These are phyloP conservation scores for Canis aureus DNA, from an alignment of 2,113 vertebrate species.

Conservation along the genomic window DNA sequence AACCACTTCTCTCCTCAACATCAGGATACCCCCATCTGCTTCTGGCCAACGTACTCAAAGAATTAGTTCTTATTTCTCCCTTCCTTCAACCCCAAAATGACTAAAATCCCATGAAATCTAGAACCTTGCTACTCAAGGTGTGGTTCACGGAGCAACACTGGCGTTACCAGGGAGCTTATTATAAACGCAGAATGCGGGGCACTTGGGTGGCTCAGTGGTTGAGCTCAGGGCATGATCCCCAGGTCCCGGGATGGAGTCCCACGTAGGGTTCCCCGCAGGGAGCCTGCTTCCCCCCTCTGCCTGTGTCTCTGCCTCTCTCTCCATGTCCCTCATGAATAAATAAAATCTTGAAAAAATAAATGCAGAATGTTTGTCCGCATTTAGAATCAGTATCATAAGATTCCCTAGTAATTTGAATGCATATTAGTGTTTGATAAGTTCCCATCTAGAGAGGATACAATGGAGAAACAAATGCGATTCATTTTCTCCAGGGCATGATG, in stretches of 20 bases:
- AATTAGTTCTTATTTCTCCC: background rate
- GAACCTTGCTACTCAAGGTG: background rate
- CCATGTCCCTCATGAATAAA: no score
- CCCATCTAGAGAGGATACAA: constrained; percentile 6
- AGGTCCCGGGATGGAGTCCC: no score
- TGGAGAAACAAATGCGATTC: background rate
- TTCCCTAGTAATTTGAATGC: background rate
- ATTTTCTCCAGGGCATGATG: background rate
- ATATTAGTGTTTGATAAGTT: background rate
- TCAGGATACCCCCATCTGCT: background rate
- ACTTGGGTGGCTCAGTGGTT: no score
- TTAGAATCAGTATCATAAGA: background rate
- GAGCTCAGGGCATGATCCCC: no score
- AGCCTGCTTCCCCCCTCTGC: no score
- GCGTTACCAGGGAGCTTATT: background rate
- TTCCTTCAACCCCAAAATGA: background rate
- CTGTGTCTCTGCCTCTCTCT: no score
- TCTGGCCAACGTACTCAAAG: background rate
- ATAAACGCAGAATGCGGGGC: background rate
- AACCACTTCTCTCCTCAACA: background rate
- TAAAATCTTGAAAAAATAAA: background rate
- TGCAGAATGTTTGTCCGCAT: background rate
- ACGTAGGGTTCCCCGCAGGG: no score
- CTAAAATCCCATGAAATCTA: background rate
- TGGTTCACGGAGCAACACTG: background rate